Percentiles rank a stretch among this genome's conserved stretches.
Conservation (phyloP, 2,113 vertebrate genomes). For the Poicephalus gulielmi region DNA sequence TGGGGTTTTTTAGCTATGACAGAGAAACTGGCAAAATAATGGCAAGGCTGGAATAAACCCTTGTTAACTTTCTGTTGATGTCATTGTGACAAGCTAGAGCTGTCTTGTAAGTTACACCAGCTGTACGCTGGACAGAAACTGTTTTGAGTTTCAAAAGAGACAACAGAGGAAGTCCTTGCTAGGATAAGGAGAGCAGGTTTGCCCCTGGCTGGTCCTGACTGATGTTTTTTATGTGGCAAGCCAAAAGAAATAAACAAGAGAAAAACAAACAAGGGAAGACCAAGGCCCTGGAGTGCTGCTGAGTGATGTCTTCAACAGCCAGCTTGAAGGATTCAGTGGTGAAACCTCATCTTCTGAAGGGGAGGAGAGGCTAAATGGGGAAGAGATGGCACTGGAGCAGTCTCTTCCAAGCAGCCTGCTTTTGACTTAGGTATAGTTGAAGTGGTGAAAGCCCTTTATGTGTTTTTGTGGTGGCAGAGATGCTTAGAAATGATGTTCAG, state of each 20-base stretch:
- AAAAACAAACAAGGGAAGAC: not conserved
- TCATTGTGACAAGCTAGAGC: not conserved
- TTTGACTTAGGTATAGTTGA: not conserved
- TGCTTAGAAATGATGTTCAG: not conserved
- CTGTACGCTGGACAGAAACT: not conserved
- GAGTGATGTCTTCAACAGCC: not conserved
- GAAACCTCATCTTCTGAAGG: not conserved
- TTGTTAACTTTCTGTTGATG: not conserved
- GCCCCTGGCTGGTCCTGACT: not conserved
- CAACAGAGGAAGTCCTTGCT: not conserved
- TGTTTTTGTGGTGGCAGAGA: not conserved
- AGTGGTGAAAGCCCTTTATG: not conserved
- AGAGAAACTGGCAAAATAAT: conserved; percentile 21
- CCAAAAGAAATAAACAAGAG: not conserved
- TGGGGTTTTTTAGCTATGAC: not conserved
- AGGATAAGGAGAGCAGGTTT: not conserved
- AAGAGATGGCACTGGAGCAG: not conserved
- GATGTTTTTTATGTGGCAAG: not conserved
- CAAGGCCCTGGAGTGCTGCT: not conserved
- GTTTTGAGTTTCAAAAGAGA: not conserved
- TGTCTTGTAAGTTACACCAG: not conserved
- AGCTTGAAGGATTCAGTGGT: not conserved
- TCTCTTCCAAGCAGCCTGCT: not conserved
- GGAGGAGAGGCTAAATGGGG: not conserved
- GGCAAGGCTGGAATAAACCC: not conserved